A percentile compares a stretch with the other conserved stretches of the same genome.
Evolutionary conservation across 2,888 invertebrate genomes (phyloP).

Genomic region (Noctua comes): DNA sequence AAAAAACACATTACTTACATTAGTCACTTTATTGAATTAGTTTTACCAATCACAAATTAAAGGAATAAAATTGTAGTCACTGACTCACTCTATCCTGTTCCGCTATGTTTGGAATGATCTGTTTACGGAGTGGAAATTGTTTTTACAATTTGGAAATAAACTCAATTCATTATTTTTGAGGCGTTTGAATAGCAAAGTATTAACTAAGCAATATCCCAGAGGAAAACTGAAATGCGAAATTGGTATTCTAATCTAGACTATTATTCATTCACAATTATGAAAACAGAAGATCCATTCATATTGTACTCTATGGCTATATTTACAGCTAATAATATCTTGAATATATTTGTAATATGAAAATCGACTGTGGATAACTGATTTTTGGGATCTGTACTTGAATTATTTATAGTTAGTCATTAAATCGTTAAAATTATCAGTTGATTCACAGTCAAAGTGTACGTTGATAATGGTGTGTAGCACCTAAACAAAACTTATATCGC

Average conservation of each 20-base stretch:
- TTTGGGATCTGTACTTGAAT: conserved; percentile 8
- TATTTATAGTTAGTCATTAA: conserved; percentile 9
- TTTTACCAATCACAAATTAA: conserved; percentile 53
- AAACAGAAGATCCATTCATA: conserved; percentile 54
- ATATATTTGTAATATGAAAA: conserved; percentile 55
- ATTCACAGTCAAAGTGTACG: conserved; percentile 56
- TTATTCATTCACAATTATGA: conserved; percentile 46
- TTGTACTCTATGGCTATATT: conserved; percentile 62
- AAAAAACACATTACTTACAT: conserved; percentile 12
- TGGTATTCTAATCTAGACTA: conserved; percentile 51
- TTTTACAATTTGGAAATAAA: conserved; percentile 18
- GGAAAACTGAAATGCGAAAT: conserved; percentile 58
- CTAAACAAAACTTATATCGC: conserved; percentile 52
- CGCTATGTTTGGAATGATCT: conserved; percentile 60
- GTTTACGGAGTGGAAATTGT: conserved; percentile 32
- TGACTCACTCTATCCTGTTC: conserved; percentile 28
- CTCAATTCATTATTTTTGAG: conserved; percentile 7
- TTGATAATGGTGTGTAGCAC: conserved; percentile 52
- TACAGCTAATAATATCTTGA: conserved; percentile 62
- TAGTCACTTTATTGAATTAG: conserved; percentile 62
- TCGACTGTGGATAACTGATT: conserved; percentile 50
- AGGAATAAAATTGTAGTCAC: conserved; percentile 43
- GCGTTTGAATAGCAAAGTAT: conserved; percentile 32
- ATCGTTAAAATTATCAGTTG: conserved; percentile 35
- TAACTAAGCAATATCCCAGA: conserved; percentile 37